A percentile compares a stretch with the other conserved stretches of the same genome.
Conservation (phyloP, 2,113 vertebrate genomes). For the Microcebus ravelobensis region DNA sequence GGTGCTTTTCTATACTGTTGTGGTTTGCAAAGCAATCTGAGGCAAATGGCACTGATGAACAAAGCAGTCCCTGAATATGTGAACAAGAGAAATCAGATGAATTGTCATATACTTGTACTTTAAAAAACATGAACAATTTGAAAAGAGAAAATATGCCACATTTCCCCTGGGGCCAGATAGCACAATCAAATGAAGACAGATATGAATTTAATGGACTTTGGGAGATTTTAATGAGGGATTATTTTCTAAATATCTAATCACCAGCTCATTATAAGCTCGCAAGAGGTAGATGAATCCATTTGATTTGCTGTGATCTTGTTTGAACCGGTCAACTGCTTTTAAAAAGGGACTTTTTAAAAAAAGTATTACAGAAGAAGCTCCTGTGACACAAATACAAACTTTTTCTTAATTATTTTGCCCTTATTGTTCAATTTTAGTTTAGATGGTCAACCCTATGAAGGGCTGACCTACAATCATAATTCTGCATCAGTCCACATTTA, state of each 20-base stretch:
- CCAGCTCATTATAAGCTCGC: background rate
- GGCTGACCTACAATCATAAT: conserved; percentile 16
- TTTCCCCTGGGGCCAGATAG: background rate
- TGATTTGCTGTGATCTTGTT: conserved; percentile 28
- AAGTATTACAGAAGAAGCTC: background rate
- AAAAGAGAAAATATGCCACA: conserved; percentile 41
- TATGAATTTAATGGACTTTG: background rate
- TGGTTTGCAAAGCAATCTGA: conserved; percentile 10
- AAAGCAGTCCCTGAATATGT: background rate
- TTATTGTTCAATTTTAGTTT: background rate
- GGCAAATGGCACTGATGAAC: background rate
- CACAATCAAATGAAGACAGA: background rate
- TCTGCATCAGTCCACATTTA: background rate
- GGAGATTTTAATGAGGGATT: conserved; percentile 46
- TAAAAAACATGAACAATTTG: background rate
- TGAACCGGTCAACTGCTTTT: background rate
- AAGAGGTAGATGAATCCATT: background rate
- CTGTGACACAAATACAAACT: background rate
- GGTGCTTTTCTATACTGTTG: background rate
- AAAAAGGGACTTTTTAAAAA: background rate
- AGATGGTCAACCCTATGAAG: background rate
- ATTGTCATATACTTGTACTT: background rate
- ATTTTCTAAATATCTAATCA: conserved; percentile 31
- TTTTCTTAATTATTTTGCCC: background rate
- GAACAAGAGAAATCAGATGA: background rate